Base-by-base conservation (phyloP, 2,113 vertebrate species). In the Dolichotis patagonum region DNA sequence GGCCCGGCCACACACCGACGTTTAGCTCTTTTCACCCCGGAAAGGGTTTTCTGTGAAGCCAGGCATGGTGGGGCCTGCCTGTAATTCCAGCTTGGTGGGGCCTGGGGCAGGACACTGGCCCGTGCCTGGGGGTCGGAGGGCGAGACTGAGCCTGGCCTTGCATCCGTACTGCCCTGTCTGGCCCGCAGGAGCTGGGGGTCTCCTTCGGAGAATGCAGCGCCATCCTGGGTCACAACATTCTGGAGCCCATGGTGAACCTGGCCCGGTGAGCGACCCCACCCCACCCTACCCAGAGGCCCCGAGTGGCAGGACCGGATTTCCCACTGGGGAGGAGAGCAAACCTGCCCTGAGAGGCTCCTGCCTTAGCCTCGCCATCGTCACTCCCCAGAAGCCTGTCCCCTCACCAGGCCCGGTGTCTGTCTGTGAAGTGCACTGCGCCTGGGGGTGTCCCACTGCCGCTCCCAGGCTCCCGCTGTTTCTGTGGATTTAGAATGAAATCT, bases 141-240 rank as follows among this genome's bases (percentile, higher is more conserved):
- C 0, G 0, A 6, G n/a, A 19, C 60, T 56, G 86, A 12, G 0
- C 24, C 87, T 82, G 77, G 75, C 28, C 24, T 7, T 46, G 60
- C 71, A 2, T 73, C 28, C 3, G 2, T 22, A 20, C 41, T 3
- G 26, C 1, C 85, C 1, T 96, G 0, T 92, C 43, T 0, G 93
- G n/a, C 62, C 5, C 95, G 28, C 96, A 99, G 99, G 99, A 99
- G 91, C 98, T 99, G 90, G 98, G 98, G 54, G 98, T 99, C 86
- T 92, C 96, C 85, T 99, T 99, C 87, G 98, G 98, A 1, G 99
- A 99, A 97, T 99, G 99, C 97, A 99, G 99, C 0, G 99, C 99
- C 69, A 98, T 98, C 83, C 99, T 99, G 0, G 99, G 99, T 19
- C 98, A 99, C 97, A 99, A 99, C 1, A 98, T 99, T 95, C 96